Evolutionary conservation across 2,888 invertebrate genomes (phyloP), one percentile per base, ranked within the genome.

Genomic region (Agrochola macilenta): DNA sequence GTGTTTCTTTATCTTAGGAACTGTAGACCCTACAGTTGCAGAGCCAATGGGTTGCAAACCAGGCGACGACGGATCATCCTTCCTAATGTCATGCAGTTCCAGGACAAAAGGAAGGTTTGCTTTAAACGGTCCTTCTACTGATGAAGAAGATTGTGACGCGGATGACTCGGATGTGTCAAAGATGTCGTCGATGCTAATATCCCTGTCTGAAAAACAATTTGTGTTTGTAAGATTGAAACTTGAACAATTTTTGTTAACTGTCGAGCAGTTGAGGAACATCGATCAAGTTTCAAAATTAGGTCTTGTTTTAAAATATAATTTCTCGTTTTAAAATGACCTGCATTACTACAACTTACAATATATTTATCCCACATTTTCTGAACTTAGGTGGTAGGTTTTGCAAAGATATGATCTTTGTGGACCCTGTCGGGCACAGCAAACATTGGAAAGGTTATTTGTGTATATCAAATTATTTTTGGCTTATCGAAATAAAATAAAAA

Each of bases 41-140:
- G 30, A 1, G 17, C 35, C 69, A 23, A 7, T 0, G 2, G 57
- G 2, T 35, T 12, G 46, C 8, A 46, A 86, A 3, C 12, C 5
- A 12, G 87, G 64, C 1, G 35, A 69, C 0, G 91, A 86, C 2
- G 81, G 63, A 30, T 88, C 87, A 75, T 93, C 93, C 81, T 91
- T 93, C 52, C 89, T 89, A 49, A 94, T 57, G 11, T 93, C 92
- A 74, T 94, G 94, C 0, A 95, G 87, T 39, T 95, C 93, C 39
- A 94, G 87, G 4, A 95, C 88, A 26, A 92, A 89, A 0, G 90
- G 90, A 4, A 88, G 65, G 17, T 87, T 87, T 14, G 71, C 52
- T 64, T 90, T 91, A 74, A 91, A 93, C 12, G 89, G 14, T 64
- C 74, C 84, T 60, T 86, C 78, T 35, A 88, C 90, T 43, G 89